A percentile compares a stretch with the other conserved stretches of the same genome.
Conservation (phyloP, 2,888 invertebrate genomes). For the Acleris emargana region DNA sequence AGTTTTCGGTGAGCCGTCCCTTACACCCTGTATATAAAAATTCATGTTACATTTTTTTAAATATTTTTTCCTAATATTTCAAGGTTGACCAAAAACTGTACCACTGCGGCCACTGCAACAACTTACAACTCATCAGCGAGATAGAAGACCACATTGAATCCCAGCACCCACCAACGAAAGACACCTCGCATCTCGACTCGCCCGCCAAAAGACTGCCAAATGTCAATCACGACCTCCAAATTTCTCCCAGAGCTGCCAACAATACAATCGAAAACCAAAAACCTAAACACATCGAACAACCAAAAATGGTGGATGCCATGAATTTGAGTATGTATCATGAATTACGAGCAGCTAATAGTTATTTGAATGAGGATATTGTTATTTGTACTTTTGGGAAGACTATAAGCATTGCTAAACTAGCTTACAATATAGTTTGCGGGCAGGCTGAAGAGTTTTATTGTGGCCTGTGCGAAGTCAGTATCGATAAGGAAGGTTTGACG, state of each 20-base stretch:
- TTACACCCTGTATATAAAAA: too few species aligned
- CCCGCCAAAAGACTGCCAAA: conserved; percentile 1
- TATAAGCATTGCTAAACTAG: conserved; percentile 34
- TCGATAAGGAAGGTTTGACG: conserved; percentile 1
- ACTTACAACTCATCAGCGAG: conserved; percentile 40
- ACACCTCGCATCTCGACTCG: background rate
- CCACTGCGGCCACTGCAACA: conserved; percentile 58
- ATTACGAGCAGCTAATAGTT: conserved; percentile 1
- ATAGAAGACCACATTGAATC: conserved; percentile 44
- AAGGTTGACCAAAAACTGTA: conserved; percentile 49
- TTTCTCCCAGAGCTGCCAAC: background rate
- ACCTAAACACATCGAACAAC: background rate
- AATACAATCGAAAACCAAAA: background rate
- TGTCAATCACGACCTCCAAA: background rate
- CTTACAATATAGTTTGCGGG: conserved; percentile 39
- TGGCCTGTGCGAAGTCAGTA: conserved; percentile 39
- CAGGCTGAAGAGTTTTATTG: conserved; percentile 37
- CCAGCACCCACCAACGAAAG: conserved; percentile 33
- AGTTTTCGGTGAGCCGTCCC: too few species aligned
- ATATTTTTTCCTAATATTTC: conserved; percentile 23
- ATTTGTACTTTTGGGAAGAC: conserved; percentile 37
- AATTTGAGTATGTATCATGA: conserved; percentile 1
- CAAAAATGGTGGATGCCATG: background rate
- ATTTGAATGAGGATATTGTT: conserved; percentile 29
- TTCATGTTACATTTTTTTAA: too few species aligned